Evolutionary conservation across 2,113 vertebrate species (phyloP), one percentile per base, ranked within the genome.

Genomic region (Nothobranchius kuhntae): DNA sequence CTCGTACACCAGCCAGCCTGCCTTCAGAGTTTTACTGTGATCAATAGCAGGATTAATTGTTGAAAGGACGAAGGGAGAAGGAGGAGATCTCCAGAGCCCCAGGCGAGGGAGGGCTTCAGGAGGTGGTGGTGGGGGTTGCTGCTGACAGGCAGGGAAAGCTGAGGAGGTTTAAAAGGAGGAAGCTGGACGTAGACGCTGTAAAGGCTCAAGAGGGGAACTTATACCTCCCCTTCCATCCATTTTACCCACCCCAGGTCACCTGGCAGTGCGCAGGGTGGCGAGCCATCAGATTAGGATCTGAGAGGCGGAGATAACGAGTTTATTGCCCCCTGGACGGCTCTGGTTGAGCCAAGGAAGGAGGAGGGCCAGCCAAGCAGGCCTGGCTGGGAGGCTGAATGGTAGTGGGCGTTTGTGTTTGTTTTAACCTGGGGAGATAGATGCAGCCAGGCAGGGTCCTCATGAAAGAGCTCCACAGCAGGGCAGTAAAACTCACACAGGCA

Each of bases 251-350:
- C 88, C 80, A 80, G 91, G 90, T 94, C 92, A 92, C 92, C 92
- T 94, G 92, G 92, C 92, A 92, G 93, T 68, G 68, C 26, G 83
- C 88, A 81, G 89, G 90, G 89, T 82, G 76, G 90, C 87, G 87
- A 87, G 88, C 89, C 89, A 86, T 93, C 93, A 94, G 93, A 94
- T 94, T 93, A 94, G 90, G 89, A 94, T 93, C 93, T 93, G 93
- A 94, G 87, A 91, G 89, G 68, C 87, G 80, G 87, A 93, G 92
- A 94, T 94, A 93, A 93, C 89, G 81, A 92, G 90, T 93, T 94
- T 93, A 93, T 92, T 94, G 92, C 91, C 93, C 91, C 91, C 89
- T 92, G 90, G 91, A 89, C 80, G 80, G 88, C 85, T 84, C 82
- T 86, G 82, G 74, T 91, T 91, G 92, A 92, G 92, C 91, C 91